phyloP scores from a whole-genome alignment of 2,888 invertebrate genomes.

The Luperina testacea region DNA sequence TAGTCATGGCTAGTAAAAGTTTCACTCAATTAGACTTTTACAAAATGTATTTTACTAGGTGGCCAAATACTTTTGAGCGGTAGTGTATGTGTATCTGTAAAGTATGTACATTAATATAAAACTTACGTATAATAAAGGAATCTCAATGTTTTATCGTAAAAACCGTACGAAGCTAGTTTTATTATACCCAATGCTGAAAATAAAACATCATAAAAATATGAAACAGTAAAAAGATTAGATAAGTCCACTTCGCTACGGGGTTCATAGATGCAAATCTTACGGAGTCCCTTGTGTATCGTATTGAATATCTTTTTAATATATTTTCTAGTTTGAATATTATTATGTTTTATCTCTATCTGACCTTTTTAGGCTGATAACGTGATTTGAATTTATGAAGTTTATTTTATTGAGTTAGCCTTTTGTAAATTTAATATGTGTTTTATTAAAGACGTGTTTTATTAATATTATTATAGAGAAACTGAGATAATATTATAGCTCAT shows the following conservation, averaged over 20 bases:
- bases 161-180: neutral
- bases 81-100: neutral
- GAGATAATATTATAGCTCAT: neutral
- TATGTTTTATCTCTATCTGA: constrained; percentile 16
- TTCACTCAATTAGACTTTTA: too few relatives aligned
- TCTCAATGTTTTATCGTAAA: neutral
- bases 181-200: constrained; percentile 10
- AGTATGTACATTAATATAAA: neutral
- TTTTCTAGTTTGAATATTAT: constrained; percentile 22
- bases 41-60: too few relatives aligned
- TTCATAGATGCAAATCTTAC: constrained; percentile 53
- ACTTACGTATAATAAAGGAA: neutral
- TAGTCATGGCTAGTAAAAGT: too few relatives aligned
- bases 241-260: constrained; percentile 21
- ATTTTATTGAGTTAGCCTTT: constrained; percentile 14
- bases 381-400: constrained; percentile 37
- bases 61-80: too few relatives aligned
- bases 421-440: constrained; percentile 3
- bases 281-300: constrained; percentile 22
- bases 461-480: neutral
- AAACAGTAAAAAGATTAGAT: constrained; percentile 39
- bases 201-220: constrained; percentile 27
- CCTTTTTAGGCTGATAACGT: constrained; percentile 19
- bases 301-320: constrained; percentile 31
- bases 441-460: constrained; percentile 11